These are phyloP conservation scores for Lepidurus packardi DNA, from an alignment of 1,140 invertebrate genomes.

Conservation along the genomic window DNA sequence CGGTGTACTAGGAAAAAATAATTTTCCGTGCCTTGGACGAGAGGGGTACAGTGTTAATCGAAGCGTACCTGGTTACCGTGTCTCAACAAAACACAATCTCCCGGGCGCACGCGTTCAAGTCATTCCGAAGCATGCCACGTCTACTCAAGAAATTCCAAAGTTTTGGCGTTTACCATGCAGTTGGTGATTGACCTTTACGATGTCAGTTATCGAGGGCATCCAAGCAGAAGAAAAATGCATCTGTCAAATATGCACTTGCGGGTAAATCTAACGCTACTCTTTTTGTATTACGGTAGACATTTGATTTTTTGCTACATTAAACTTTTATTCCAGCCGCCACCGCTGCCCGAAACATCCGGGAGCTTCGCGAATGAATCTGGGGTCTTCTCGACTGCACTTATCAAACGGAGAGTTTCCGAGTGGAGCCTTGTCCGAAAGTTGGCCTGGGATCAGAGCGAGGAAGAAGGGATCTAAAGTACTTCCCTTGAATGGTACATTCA, in stretches of 20 bases:
- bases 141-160: not conserved
- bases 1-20: not conserved
- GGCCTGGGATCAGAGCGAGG: not conserved
- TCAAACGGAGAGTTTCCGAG: not conserved
- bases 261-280: not conserved
- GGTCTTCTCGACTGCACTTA: no score
- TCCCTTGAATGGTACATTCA: not conserved
- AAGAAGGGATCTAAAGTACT: not conserved
- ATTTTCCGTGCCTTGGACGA: not conserved
- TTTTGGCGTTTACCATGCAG: not conserved
- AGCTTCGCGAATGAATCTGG: not conserved
- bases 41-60: not conserved
- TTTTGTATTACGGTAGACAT: no score
- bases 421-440: not conserved
- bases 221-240: slow-evolving; percentile 1
- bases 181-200: not conserved
- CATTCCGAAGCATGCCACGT: not conserved
- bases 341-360: not conserved
- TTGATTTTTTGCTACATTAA: not conserved
- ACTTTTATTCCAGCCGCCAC: not conserved
- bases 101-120: not conserved
- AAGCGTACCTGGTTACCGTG: not conserved
- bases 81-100: not conserved
- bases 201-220: not conserved
- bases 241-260: slow-evolving; percentile 3